Base-by-base conservation (phyloP, 2,888 invertebrate genomes). In the Epistrophe grossulariae region DNA sequence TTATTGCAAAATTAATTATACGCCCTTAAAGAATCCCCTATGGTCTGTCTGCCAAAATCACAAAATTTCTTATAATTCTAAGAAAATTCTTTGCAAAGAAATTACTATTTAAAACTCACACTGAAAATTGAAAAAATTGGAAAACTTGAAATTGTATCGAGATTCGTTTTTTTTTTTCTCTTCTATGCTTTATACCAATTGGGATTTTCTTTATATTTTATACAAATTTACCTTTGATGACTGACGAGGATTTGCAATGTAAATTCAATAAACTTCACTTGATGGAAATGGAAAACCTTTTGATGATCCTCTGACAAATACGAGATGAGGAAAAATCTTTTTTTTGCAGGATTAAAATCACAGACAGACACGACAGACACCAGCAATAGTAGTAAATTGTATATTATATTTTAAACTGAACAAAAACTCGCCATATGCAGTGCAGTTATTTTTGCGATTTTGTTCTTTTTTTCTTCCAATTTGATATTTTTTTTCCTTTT, bases 361-460 rank as follows among this genome's bases (percentile, higher is more conserved):
- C 83, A 83, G 83, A 83, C 74, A 79, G 71, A 87, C 68, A 68
- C 50, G 45, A 50, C 24, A 87, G 45, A 50, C 62, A 87, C 83
- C 79, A 79, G 72, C 60, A 70, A 40, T 70, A 11, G 55, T 55
- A 62, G 79, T 70, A 35, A 35, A 78, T 83, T 50, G 79, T 66
- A 57, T 72, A 87, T 79, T 83, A 83, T 83, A 83, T 76, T 83
- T 79, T 59, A 76, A 83, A 74, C 76, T 72, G 83, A 83, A 79
- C 83, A 79, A 79, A 66, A 82, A 87, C 83, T 87, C 83, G 87
- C 79, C 87, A 87, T 87, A 87, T 87, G 87, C 87, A 87, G 87
- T 87, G 87, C 87, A 87, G 87, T 83, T 87, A 87, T 87, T 87
- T 87, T 87, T 83, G 87, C 87, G 79, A 87, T 66, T 79, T 87